A percentile compares a stretch with the other conserved stretches of the same genome.
phyloP scores from a whole-genome alignment of 2,113 vertebrate genomes.

The Sylvietta virens region DNA sequence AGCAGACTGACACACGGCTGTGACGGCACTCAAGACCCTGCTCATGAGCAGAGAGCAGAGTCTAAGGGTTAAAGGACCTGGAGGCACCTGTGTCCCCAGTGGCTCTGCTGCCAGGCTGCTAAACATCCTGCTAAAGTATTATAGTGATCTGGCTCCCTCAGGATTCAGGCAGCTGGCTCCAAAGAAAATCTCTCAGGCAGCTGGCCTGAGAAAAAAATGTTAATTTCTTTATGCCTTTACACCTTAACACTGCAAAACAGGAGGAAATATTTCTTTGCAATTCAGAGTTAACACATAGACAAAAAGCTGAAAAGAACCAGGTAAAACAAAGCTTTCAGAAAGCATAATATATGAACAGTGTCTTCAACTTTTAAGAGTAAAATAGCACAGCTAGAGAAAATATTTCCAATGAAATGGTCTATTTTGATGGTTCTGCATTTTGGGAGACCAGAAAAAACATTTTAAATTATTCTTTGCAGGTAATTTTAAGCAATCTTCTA shows the following conservation, averaged over 20 bases:
- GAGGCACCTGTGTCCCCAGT: neutral
- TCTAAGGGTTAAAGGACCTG: neutral
- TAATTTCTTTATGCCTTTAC: neutral
- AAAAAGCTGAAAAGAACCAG: neutral
- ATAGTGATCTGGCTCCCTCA: neutral
- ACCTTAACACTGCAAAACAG: neutral
- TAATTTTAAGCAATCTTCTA: neutral
- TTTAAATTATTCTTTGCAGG: neutral
- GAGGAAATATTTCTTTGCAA: neutral
- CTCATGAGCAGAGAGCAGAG: neutral
- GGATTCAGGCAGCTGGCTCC: neutral
- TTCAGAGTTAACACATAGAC: neutral
- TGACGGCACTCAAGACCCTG: accelerated
- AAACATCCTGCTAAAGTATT: neutral
- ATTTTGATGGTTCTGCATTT: neutral
- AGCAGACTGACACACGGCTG: neutral
- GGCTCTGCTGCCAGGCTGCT: neutral
- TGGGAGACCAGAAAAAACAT: neutral
- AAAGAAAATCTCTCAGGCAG: neutral
- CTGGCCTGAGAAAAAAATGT: neutral
- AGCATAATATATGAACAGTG: neutral
- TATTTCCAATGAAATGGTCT: neutral
- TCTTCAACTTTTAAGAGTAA: neutral
- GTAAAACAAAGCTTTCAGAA: neutral
- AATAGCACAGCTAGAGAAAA: neutral